A percentile compares a stretch with the other conserved stretches of the same genome.
phyloP scores from a whole-genome alignment of 2,888 invertebrate genomes.

The Sialis lutaria region DNA sequence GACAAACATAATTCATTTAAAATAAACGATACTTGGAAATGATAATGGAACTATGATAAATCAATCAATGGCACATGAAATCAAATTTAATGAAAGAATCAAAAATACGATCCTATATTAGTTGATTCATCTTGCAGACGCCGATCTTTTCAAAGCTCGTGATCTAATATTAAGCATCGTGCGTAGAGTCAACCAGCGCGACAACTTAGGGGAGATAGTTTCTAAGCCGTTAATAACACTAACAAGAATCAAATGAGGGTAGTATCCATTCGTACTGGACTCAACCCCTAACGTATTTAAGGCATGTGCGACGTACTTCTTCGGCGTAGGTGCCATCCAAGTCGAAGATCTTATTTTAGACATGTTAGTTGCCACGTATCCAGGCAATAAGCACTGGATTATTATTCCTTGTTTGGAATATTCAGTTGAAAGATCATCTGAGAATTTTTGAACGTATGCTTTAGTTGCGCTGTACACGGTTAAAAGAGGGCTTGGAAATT shows the following conservation, averaged over 20 bases:
- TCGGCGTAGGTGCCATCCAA: conserved; percentile 58
- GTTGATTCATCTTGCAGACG: too few relatives aligned
- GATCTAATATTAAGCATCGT: conserved; percentile 47
- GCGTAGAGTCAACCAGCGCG: conserved; percentile 41
- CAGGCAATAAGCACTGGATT: conserved; percentile 70
- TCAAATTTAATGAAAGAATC: too few relatives aligned
- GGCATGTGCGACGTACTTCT: conserved; percentile 52
- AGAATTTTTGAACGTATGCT: conserved; percentile 69
- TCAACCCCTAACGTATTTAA: conserved; percentile 52
- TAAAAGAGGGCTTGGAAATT: conserved; percentile 65
- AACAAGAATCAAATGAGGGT: conserved; percentile 46
- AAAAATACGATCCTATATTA: too few relatives aligned
- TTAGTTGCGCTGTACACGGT: conserved; percentile 80
- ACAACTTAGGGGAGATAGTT: conserved; percentile 31
- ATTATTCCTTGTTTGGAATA: conserved; percentile 54
- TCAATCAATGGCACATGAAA: too few relatives aligned
- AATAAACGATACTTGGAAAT: too few relatives aligned
- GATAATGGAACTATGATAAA: too few relatives aligned
- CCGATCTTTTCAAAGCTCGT: conserved; percentile 25
- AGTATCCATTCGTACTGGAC: conserved; percentile 56
- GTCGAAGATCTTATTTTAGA: conserved; percentile 58
- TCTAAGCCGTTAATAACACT: conserved; percentile 29
- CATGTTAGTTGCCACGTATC: conserved; percentile 85
- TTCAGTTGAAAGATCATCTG: conserved; percentile 58
- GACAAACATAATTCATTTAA: too few relatives aligned